Conservation (phyloP, 2,888 invertebrate genomes). For the Brachylomia viminalis region DNA sequence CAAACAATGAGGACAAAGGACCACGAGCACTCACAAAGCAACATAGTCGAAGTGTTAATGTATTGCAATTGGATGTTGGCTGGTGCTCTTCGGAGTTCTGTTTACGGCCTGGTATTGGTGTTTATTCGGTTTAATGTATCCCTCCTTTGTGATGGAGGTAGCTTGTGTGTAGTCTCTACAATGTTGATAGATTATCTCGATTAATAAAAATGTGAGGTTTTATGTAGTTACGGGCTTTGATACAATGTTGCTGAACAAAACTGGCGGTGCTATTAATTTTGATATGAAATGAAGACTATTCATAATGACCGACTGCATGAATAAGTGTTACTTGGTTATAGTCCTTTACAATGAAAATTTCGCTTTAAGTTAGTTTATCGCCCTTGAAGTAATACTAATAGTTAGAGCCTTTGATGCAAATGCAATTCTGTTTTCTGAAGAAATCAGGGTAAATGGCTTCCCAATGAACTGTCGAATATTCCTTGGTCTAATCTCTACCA, state of each 20-base stretch:
- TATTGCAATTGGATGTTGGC: constrained; percentile 70
- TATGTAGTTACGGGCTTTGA: constrained; percentile 8
- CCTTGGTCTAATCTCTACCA: neutral
- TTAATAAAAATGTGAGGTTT: constrained; percentile 52
- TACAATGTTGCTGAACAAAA: constrained; percentile 44
- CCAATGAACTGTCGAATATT: neutral
- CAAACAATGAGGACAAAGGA: constrained; percentile 60
- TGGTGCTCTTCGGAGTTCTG: constrained; percentile 59
- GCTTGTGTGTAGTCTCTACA: constrained; percentile 49
- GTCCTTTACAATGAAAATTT: neutral
- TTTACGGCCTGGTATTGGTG: constrained; percentile 53
- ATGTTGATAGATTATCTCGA: constrained; percentile 46
- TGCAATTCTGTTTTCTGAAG: neutral
- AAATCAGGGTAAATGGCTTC: neutral
- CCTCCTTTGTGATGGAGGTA: constrained; percentile 55
- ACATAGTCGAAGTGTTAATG: constrained; percentile 74
- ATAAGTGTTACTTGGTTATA: neutral
- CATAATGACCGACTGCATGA: neutral
- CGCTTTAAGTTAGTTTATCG: neutral
- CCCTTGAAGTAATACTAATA: neutral
- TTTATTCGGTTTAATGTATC: constrained; percentile 63
- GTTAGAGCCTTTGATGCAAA: neutral
- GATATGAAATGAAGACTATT: constrained; percentile 22
- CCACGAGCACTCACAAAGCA: constrained; percentile 58
- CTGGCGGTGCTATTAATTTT: constrained; percentile 26